These are phyloP conservation scores for Microcebus tavaratra DNA, from an alignment of 2,113 vertebrate genomes.

Conservation along the genomic window DNA sequence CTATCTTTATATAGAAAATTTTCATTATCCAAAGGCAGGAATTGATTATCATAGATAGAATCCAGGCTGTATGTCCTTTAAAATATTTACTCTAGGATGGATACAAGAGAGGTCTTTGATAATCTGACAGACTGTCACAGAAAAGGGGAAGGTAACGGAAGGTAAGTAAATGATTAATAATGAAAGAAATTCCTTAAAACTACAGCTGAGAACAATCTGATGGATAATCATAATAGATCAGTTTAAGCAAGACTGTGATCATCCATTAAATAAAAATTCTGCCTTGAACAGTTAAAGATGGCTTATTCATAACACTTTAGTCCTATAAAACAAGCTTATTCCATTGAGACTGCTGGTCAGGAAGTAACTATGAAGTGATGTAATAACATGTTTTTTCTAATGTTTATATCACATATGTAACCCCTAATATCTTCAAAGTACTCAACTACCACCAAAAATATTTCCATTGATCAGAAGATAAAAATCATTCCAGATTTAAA, in stretches of 20 bases:
- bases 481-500: neutral
- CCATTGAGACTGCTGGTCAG: neutral
- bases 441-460: neutral
- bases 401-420: neutral
- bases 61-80: neutral
- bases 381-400: neutral
- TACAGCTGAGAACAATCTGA: neutral
- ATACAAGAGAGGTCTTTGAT: neutral
- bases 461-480: neutral
- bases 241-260: neutral
- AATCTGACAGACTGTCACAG: neutral
- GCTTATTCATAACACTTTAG: neutral
- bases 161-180: neutral
- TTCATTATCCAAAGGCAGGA: neutral
- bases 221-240: neutral
- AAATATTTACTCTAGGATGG: neutral
- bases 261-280: neutral
- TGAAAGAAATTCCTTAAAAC: neutral
- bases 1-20: neutral
- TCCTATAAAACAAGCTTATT: neutral
- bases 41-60: neutral
- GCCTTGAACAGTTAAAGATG: neutral
- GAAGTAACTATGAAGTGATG: neutral
- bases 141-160: neutral
- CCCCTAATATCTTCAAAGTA: neutral